Base-by-base conservation (phyloP, 2,113 vertebrate species). In the Pseudois nayaur region DNA sequence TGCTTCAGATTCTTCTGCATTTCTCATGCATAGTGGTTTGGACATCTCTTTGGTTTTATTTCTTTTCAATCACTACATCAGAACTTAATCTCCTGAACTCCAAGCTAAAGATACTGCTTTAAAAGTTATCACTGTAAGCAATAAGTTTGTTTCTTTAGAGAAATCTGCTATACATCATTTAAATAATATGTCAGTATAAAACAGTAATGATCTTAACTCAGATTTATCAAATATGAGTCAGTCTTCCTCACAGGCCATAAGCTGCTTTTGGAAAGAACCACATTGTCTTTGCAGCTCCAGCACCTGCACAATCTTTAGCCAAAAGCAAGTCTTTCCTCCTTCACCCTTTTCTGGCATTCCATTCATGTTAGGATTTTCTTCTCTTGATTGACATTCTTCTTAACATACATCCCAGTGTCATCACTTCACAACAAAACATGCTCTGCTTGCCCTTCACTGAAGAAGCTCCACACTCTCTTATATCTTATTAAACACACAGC, bases 101-200 rank as follows among this genome's bases (percentile, higher is more conserved):
- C 36, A 87, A 67, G 48, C 86, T 93, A 45, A 95, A 83, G n/a
- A 17, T 17, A 45, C 17, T 50, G 55, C 59, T 89, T 33, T 90
- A 79, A 84, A 87, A 90, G 29, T 57, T 45, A 87, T 43, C 43
- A 13, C 62, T 79, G 45, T 94, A 76, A 76, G 52, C 29, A 36
- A 40, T 88, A 85, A 27, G n/a, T 89, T 79, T 94, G 8, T 89
- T 59, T 78, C n/a, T 95, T 92, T 93, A 55, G 11, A 82, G 54
- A n/a, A 90, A 82, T 2, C 55, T 93, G 59, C 45, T 40, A 6
- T 40, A 62, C 81, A 23, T 91, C 54, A 60, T 88, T 67, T 95
- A 71, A 67, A 91, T 88, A 45, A 31, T 45, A 93, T 55, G 95
- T 92, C 59, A 94, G 17, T 52, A 64, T 81, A 95, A 89, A 87